Evolutionary conservation across 2,797 vertebrate species (phyloP).

Genomic region (Phalanger gymnotis): DNA sequence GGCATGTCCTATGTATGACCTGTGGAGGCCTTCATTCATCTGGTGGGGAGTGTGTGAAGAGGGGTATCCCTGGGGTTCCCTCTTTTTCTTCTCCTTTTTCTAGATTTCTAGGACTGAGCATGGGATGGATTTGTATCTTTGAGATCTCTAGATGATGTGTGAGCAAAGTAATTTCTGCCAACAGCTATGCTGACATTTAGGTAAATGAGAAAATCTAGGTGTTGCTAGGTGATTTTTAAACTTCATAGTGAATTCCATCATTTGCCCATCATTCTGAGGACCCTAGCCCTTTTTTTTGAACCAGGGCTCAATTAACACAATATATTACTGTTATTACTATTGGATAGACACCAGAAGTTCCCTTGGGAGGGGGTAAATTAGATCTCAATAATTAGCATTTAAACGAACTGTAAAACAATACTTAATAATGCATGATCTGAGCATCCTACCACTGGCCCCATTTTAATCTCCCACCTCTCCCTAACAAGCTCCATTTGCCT

Average conservation of each 20-base stretch:
- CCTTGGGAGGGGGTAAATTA: constrained; percentile 75
- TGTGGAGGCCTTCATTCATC: neutral
- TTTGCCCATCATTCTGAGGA: constrained; percentile 74
- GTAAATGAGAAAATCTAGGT: constrained; percentile 51
- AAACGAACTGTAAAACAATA: constrained; percentile 75
- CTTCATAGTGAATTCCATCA: constrained; percentile 54
- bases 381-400: constrained; percentile 78
- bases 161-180: neutral
- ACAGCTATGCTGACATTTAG: constrained; percentile 2
- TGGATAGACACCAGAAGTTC: constrained; percentile 76
- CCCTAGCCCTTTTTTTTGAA: constrained; percentile 70
- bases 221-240: constrained; percentile 54
- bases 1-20: neutral
- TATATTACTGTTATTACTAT: constrained; percentile 80
- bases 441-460: neutral
- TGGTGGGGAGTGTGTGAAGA: neutral
- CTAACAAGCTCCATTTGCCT: neutral
- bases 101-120: neutral
- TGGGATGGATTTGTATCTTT: neutral
- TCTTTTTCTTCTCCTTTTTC: neutral
- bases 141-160: neutral
- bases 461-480: neutral
- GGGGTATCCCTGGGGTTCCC: neutral
- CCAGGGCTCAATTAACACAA: constrained; percentile 78
- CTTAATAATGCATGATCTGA: constrained; percentile 75